Percentiles rank a stretch among this genome's conserved stretches.
phyloP scores from a whole-genome alignment of 2,797 vertebrate genomes.

The Sus cebifrons region DNA sequence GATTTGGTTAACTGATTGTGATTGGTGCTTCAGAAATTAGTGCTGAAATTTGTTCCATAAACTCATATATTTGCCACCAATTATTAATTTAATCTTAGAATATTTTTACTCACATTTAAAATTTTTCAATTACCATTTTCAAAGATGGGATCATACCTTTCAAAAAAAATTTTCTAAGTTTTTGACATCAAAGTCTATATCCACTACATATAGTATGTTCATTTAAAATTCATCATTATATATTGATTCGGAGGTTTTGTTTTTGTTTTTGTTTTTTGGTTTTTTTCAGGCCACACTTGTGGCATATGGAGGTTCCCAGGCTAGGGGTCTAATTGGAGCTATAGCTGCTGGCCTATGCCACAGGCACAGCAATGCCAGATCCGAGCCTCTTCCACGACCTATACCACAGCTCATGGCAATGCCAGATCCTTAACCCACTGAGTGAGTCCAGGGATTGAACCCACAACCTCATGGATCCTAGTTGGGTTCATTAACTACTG shows the following conservation, averaged over 20 bases:
- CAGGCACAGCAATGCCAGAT: too few relatives aligned
- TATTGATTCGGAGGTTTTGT: neutral
- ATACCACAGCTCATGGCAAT: too few relatives aligned
- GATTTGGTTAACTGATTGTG: neutral
- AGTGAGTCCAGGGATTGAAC: too few relatives aligned
- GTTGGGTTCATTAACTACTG: too few relatives aligned
- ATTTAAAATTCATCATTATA: neutral
- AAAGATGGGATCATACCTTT: neutral
- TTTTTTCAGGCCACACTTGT: too few relatives aligned
- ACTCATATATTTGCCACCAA: neutral
- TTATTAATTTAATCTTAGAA: neutral
- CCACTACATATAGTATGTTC: neutral
- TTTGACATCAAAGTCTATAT: neutral
- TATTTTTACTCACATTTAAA: neutral
- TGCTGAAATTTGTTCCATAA: conserved; percentile 3
- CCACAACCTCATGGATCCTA: too few relatives aligned
- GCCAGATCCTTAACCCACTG: too few relatives aligned
- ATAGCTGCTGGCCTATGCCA: too few relatives aligned
- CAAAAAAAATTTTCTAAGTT: neutral
- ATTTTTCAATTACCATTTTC: neutral
- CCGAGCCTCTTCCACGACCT: too few relatives aligned
- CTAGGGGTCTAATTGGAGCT: too few relatives aligned
- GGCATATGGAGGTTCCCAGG: too few relatives aligned
- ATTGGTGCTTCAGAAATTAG: conserved; percentile 32
- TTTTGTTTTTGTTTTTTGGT: too few relatives aligned